Percentiles rank a stretch among this genome's conserved stretches.
These are phyloP conservation scores for Epinotia bilunana DNA, from an alignment of 2,888 invertebrate species.

Conservation along the genomic window DNA sequence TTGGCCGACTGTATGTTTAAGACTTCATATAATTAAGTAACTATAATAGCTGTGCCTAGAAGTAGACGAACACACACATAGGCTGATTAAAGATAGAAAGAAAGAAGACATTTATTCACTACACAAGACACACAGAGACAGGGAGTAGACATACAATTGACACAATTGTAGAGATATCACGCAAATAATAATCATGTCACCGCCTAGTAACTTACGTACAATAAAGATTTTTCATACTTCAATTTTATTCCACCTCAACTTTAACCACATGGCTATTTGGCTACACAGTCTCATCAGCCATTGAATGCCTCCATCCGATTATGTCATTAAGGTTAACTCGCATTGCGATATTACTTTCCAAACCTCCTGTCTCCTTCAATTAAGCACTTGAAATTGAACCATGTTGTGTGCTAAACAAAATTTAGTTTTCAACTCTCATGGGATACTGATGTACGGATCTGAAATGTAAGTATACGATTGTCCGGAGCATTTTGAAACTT, in stretches of 20 bases:
- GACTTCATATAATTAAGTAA: no score
- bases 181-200: no score
- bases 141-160: no score
- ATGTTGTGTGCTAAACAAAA: neutral
- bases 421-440: neutral
- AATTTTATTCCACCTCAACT: neutral
- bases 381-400: neutral
- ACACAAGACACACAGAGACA: no score
- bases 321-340: constrained; percentile 24
- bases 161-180: no score
- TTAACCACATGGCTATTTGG: neutral
- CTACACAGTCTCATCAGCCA: neutral
- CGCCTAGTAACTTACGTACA: no score
- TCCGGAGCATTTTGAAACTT: constrained; percentile 22
- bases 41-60: no score
- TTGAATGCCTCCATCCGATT: constrained; percentile 12
- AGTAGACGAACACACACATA: no score
- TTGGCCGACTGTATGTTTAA: no score
- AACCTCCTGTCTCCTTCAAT: neutral
- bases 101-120: no score
- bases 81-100: no score
- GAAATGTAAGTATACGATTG: constrained; percentile 3
- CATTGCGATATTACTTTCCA: neutral
- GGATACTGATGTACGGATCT: neutral
- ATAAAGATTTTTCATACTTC: neutral